These are phyloP conservation scores for Setipinna tenuifilis DNA, from an alignment of 2,797 vertebrate species.

Conservation along the genomic window DNA sequence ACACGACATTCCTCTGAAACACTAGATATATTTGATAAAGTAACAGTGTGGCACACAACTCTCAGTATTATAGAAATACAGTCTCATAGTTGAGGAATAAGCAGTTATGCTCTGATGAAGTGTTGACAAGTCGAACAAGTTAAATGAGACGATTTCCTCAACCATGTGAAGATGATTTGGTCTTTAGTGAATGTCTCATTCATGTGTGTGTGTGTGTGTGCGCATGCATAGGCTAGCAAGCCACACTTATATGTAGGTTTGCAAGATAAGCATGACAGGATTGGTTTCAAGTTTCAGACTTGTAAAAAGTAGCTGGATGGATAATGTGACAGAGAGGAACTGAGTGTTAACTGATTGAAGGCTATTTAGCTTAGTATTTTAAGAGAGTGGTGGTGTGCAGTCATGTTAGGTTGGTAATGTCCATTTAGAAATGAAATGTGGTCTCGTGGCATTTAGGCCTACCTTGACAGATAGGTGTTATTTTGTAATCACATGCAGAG, in stretches of 20 bases:
- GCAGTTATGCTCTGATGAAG: not conserved
- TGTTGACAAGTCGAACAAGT: not conserved
- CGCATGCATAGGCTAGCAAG: not conserved
- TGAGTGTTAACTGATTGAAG: not conserved
- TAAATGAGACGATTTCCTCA: not conserved
- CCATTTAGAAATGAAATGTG: not conserved
- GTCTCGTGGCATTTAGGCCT: not conserved
- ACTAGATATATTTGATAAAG: not conserved
- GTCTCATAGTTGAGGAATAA: not conserved
- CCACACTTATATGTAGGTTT: not conserved
- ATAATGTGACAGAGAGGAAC: not conserved
- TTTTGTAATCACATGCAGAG: not conserved
- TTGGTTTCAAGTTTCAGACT: conserved; percentile 12
- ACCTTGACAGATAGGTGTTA: not conserved
- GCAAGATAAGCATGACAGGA: not conserved
- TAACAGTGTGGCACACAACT: not conserved
- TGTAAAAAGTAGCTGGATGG: conserved; percentile 16
- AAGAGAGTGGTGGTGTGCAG: not conserved
- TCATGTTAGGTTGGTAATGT: not conserved
- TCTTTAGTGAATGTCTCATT: not conserved
- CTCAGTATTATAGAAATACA: not conserved
- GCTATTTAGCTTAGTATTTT: not conserved
- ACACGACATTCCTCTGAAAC: not conserved
- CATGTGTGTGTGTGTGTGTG: conserved; percentile 4
- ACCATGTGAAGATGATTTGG: not conserved